Percentiles rank a stretch among this genome's conserved stretches.
phyloP scores from a whole-genome alignment of 2,888 invertebrate genomes.

The Epinotia nisella region DNA sequence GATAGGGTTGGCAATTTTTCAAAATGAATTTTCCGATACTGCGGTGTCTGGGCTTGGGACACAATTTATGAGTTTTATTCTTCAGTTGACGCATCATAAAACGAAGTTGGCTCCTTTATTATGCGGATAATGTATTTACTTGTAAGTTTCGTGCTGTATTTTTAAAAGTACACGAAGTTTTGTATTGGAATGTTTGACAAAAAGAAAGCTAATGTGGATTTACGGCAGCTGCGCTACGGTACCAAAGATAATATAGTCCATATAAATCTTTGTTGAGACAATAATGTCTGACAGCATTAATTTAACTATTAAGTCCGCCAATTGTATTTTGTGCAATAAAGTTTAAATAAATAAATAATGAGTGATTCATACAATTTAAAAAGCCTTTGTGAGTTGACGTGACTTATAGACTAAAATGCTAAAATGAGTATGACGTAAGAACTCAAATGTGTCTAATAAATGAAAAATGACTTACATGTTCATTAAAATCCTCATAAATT shows the following conservation, averaged over 20 bases:
- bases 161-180: conserved; percentile 6
- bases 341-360: too few species aligned
- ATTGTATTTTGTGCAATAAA: too few species aligned
- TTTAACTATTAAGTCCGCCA: background rate
- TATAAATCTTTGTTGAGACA: background rate
- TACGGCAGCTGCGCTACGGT: background rate
- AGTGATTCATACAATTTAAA: background rate
- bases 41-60: conserved; percentile 20
- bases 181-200: background rate
- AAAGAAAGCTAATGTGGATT: background rate
- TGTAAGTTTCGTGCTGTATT: conserved; percentile 3
- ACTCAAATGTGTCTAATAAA: background rate
- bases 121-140: conserved; percentile 22
- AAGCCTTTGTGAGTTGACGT: background rate
- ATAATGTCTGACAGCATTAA: background rate
- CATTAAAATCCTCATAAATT: background rate
- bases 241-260: background rate
- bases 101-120: conserved; percentile 23
- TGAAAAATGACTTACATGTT: background rate
- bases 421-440: background rate
- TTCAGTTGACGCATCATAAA: conserved; percentile 31
- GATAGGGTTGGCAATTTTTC: conserved; percentile 45
- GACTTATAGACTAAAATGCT: background rate
- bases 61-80: conserved; percentile 40
- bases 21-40: conserved; percentile 39